These are phyloP conservation scores for Anaspis maculata DNA, from an alignment of 2,888 invertebrate species.

Conservation along the genomic window DNA sequence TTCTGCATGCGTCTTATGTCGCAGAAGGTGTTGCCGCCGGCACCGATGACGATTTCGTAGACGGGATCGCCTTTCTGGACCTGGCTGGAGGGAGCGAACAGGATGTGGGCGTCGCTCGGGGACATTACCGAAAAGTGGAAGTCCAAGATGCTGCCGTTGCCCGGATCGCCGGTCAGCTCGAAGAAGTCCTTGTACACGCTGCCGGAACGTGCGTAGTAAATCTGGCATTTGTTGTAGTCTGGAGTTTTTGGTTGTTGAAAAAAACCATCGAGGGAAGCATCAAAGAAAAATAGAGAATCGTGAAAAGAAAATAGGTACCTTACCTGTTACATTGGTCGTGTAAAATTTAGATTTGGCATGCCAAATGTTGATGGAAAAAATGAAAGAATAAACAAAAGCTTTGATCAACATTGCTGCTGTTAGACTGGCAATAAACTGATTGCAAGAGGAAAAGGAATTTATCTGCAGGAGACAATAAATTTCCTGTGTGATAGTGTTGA, in stretches of 20 bases:
- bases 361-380: too few relatives aligned
- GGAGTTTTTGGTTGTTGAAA: constrained; percentile 7
- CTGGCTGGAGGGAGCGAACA: constrained; percentile 48
- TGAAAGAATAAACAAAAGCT: too few relatives aligned
- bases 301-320: not conserved
- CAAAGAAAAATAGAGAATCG: too few relatives aligned
- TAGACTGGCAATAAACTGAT: too few relatives aligned
- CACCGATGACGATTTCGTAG: constrained; percentile 67
- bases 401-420: too few relatives aligned
- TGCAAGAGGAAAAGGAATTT: too few relatives aligned
- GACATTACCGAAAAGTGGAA: constrained; percentile 62
- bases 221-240: constrained; percentile 45
- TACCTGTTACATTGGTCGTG: constrained; percentile 18
- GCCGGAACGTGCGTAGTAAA: constrained; percentile 48
- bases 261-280: not conserved
- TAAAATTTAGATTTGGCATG: constrained; percentile 9
- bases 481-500: too few relatives aligned
- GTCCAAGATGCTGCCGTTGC: constrained; percentile 39
- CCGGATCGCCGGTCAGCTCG: constrained; percentile 32
- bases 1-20: constrained; percentile 55
- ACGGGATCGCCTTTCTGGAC: constrained; percentile 48
- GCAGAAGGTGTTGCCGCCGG: constrained; percentile 62
- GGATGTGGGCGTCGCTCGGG: constrained; percentile 60
- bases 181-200: constrained; percentile 54
- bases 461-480: too few relatives aligned